These are phyloP conservation scores for Lamellibrachia satsuma DNA, from an alignment of 2,888 invertebrate genomes.

Conservation along the genomic window DNA sequence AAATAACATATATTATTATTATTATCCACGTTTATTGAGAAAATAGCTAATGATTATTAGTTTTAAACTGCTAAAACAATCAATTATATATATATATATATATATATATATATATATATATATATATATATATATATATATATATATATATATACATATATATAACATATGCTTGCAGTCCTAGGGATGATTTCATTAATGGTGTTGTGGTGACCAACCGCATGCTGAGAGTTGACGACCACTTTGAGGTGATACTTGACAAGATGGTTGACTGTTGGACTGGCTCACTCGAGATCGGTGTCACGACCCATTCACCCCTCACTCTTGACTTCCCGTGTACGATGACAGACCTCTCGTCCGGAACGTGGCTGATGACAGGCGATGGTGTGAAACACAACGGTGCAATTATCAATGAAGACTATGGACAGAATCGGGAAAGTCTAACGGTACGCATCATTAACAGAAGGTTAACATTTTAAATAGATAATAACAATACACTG, in stretches of 20 bases:
- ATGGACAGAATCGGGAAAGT: slow-evolving; percentile 88
- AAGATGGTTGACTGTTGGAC: slow-evolving; percentile 65
- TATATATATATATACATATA: too few species aligned
- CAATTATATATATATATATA: too few species aligned
- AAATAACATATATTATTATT: too few species aligned
- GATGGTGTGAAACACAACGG: slow-evolving; percentile 91
- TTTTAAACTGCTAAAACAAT: too few species aligned
- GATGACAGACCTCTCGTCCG: slow-evolving; percentile 89
- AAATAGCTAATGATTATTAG: too few species aligned
- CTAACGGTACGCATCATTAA: slow-evolving; percentile 71
- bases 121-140: too few species aligned
- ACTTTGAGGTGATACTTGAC: slow-evolving; percentile 63
- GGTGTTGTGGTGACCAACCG: slow-evolving; percentile 62
- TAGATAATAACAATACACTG: background rate
- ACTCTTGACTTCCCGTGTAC: slow-evolving; percentile 85
- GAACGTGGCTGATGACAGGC: slow-evolving; percentile 83
- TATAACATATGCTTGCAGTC: slow-evolving; percentile 46
- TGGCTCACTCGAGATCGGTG: slow-evolving; percentile 62
- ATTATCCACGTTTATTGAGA: too few species aligned
- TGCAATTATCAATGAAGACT: slow-evolving; percentile 83
- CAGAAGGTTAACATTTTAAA: background rate
- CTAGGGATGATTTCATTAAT: slow-evolving; percentile 64
- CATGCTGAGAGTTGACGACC: slow-evolving; percentile 54
- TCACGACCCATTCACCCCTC: slow-evolving; percentile 58
- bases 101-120: too few species aligned